Evolutionary conservation across 2,797 vertebrate species (phyloP).

Genomic region (Neostethus bicornis): DNA sequence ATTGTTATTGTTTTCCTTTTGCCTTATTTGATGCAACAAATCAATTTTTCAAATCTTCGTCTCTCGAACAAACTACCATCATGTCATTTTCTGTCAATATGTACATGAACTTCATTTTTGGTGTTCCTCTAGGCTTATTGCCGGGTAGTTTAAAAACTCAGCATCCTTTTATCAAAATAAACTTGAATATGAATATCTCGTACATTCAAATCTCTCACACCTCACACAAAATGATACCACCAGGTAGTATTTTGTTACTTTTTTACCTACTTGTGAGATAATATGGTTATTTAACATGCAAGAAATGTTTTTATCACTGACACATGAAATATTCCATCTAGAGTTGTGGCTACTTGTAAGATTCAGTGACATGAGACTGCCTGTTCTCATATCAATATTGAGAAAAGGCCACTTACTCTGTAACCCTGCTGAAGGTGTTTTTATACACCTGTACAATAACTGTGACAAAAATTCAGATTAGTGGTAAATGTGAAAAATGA

Average conservation of each 20-base stretch:
- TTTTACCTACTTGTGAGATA: conserved; percentile 2
- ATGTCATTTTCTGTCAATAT: too few species aligned
- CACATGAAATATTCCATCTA: conserved; percentile 25
- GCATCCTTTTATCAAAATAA: too few species aligned
- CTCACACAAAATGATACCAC: background rate
- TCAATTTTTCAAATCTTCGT: too few species aligned
- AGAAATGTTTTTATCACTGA: background rate
- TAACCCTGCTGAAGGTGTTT: conserved; percentile 38
- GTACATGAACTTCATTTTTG: too few species aligned
- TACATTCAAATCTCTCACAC: too few species aligned
- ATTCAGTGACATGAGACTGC: conserved; percentile 46
- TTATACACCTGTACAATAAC: conserved; percentile 53
- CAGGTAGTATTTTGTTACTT: background rate
- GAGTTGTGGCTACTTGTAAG: conserved; percentile 23
- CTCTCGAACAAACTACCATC: too few species aligned
- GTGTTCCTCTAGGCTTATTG: too few species aligned
- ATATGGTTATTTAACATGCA: conserved; percentile 11
- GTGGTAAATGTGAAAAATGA: conserved; percentile 36
- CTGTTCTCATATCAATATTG: conserved; percentile 65
- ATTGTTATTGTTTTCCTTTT: too few species aligned
- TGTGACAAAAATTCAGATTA: conserved; percentile 43
- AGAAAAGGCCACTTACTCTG: conserved; percentile 59
- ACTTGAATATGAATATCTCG: too few species aligned
- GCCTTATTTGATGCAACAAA: too few species aligned
- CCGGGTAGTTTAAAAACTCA: too few species aligned